These are phyloP conservation scores for Frieseomelitta varia DNA, from an alignment of 1,140 invertebrate species.

Conservation along the genomic window DNA sequence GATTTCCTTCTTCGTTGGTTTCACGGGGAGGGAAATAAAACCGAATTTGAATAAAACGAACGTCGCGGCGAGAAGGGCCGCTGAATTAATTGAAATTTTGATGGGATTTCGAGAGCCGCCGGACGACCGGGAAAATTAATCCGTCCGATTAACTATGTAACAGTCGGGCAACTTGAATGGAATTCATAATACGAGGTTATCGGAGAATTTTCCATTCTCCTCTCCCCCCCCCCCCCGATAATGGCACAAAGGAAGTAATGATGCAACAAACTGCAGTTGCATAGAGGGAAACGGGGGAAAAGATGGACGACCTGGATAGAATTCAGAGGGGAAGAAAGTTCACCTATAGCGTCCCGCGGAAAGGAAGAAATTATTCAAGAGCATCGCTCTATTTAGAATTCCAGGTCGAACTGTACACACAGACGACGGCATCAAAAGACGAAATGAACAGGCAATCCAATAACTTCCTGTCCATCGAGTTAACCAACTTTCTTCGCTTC, in stretches of 20 bases:
- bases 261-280: neutral
- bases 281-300: neutral
- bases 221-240: too few species aligned
- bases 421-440: neutral
- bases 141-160: neutral
- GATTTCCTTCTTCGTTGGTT: neutral
- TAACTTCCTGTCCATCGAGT: conserved; percentile 29
- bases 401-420: neutral
- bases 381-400: neutral
- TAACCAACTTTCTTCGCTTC: conserved; percentile 3
- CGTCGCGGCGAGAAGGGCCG: too few species aligned
- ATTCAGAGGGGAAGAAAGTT: neutral
- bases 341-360: neutral
- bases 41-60: neutral
- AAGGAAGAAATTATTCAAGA: conserved; percentile 13
- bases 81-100: neutral
- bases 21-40: neutral
- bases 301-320: neutral
- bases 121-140: neutral
- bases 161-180: neutral
- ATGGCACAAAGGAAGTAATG: neutral
- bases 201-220: neutral
- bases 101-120: neutral
- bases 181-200: neutral
- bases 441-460: conserved; percentile 13